A percentile compares a stretch with the other conserved stretches of the same genome.
Conservation (phyloP, 2,113 vertebrate genomes). For the Cebus imitator region DNA sequence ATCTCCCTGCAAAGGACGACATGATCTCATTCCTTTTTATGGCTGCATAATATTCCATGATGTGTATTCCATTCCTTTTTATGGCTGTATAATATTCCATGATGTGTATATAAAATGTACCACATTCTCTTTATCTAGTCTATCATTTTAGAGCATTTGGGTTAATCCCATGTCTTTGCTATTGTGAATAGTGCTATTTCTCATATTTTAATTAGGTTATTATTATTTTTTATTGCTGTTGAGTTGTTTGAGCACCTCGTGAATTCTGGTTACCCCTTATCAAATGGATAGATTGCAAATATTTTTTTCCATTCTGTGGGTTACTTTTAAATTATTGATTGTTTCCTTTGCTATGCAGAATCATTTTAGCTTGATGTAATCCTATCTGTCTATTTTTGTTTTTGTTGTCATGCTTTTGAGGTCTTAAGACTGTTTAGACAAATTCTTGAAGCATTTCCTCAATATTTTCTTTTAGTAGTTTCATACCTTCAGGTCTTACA, state of each 20-base stretch:
- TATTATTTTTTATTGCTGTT: neutral
- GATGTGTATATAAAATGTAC: no score
- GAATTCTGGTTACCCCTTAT: neutral
- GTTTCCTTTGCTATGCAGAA: neutral
- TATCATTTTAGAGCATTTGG: no score
- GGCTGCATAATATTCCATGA: no score
- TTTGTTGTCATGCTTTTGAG: neutral
- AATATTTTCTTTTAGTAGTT: neutral
- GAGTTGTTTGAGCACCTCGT: neutral
- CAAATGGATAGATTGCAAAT: neutral
- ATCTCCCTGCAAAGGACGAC: no score
- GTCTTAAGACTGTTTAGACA: neutral
- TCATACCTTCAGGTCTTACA: neutral
- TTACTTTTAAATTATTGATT: neutral
- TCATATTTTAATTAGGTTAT: neutral
- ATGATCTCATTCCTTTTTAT: no score
- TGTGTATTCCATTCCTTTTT: no score
- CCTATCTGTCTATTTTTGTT: neutral
- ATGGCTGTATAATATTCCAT: no score
- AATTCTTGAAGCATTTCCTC: neutral
- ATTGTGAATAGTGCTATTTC: neutral
- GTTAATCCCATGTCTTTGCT: no score
- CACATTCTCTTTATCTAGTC: no score
- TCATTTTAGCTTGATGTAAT: neutral
- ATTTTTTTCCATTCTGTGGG: neutral